Percentiles rank a stretch among this genome's conserved stretches.
These are phyloP conservation scores for Falco biarmicus DNA, from an alignment of 2,797 vertebrate genomes.

Conservation along the genomic window DNA sequence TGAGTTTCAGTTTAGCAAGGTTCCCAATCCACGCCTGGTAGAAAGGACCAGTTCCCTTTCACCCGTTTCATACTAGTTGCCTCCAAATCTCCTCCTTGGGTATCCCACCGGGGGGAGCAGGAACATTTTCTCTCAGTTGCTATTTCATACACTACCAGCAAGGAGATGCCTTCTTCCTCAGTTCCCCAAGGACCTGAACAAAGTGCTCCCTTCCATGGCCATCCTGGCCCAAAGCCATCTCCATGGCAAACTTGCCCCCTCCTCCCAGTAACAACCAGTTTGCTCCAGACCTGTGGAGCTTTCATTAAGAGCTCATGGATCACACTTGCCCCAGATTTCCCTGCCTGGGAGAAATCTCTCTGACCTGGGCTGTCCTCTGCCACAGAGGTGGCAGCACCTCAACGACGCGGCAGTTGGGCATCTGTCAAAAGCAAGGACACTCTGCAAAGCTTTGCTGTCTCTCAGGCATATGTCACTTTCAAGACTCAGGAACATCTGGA, in stretches of 20 bases:
- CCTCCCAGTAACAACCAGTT: background rate
- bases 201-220: rapidly evolving
- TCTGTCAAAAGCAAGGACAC: background rate
- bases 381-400: background rate
- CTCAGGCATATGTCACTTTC: background rate
- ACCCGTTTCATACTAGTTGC: background rate
- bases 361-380: background rate
- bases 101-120: background rate
- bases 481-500: background rate
- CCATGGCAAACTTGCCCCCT: background rate
- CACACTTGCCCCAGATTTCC: rapidly evolving
- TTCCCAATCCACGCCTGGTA: rapidly evolving
- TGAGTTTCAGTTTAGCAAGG: background rate
- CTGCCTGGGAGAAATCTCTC: background rate
- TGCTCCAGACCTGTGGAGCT: rapidly evolving
- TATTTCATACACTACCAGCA: background rate
- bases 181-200: background rate
- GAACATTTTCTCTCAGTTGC: background rate
- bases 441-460: background rate
- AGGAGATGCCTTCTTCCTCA: background rate
- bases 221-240: background rate
- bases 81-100: background rate
- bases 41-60: background rate
- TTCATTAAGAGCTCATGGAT: background rate
- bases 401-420: rapidly evolving